Evolutionary conservation across 2,888 invertebrate species (phyloP), one percentile per base, ranked within the genome.

Genomic region (Scrobipalpa costella): DNA sequence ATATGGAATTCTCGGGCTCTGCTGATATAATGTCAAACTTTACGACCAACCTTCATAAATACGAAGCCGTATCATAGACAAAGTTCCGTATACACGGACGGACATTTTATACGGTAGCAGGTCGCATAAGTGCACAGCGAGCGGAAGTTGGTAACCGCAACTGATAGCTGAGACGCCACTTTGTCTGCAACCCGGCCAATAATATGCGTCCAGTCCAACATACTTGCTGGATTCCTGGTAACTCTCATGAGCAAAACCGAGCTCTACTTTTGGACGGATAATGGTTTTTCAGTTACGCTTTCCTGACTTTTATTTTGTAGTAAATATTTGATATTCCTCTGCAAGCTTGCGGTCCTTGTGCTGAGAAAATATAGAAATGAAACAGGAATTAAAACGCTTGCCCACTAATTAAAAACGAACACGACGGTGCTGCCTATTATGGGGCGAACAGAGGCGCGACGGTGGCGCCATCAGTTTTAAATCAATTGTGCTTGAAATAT

Each of bases 391-490:
- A 66, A 77, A 78, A 73, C 64, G 67, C 61, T 55, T 69, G 68
- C 70, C 67, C 71, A 75, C 74, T 77, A 81, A 83, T 83, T 82
- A 83, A 77, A 52, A 79, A 75, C 65, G 67, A 68, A 69, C 74
- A 67, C 68, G 69, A 73, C 70, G 72, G 74, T 73, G 65, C 68
- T 68, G 69, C 65, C 66, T 70, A 75, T 71, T 73, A n/a, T n/a
- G n/a, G n/a, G n/a, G n/a, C n/a, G n/a, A n/a, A n/a, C n/a, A n/a
- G n/a, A n/a, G n/a, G n/a, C n/a, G n/a, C n/a, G n/a, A n/a, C n/a
- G n/a, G n/a, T n/a, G n/a, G n/a, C n/a, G n/a, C n/a, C n/a, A n/a
- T n/a, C n/a, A n/a, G n/a, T n/a, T n/a, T n/a, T n/a, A n/a, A n/a
- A n/a, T n/a, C n/a, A n/a, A n/a, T n/a, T n/a, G n/a, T n/a, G n/a